Evolutionary conservation across 2,797 vertebrate genomes (phyloP), one percentile per base, ranked within the genome.

Genomic region (Tinamus major): DNA sequence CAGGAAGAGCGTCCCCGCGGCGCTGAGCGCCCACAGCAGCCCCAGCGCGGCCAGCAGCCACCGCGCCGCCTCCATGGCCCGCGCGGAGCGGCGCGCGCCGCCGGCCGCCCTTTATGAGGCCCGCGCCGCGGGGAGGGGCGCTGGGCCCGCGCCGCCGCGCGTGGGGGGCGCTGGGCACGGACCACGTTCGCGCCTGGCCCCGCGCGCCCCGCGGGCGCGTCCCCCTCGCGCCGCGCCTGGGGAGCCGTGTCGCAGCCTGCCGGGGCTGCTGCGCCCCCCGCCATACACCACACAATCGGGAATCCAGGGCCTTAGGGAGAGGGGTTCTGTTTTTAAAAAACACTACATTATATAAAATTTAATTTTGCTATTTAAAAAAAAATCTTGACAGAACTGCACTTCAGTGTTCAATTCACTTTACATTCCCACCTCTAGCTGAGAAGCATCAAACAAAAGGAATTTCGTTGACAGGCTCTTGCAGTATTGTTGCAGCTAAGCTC

Each of bases 1-100:
- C 62, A 99, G 97, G 71, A 99, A 98, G 84, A 99, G 94, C 4
- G 99, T 98, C 64, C 98, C 98, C 49, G 98, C 97, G 0, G 98
- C 98, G 96, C 98, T 99, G 27, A 99, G 96, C 78, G 98, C 93
- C 0, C 98, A 98, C 71, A 99, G 88, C 16, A 97, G 74, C 37
- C 98, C 98, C 17, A 98, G 85, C 18, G 98, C 98, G 1, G 97
- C 98, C 92, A 99, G 96, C 39, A 98, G 92, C 75, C 96, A 75
- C 26, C 98, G 97, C 96, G 61, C 76, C 17, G 71, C 76, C 59
- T 59, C 71, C 93, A 95, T 93, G 67, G 67, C 85, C n/a, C n/a
- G n/a, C 49, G 27, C 41, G 23, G 63, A 33, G 17, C 37, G n/a
- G 21, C 56, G 64, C 53, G 29, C 53, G 19, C 21, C 37, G n/a